Base-by-base conservation (phyloP, 1,140 invertebrate species). In the Ceratina japonica region DNA sequence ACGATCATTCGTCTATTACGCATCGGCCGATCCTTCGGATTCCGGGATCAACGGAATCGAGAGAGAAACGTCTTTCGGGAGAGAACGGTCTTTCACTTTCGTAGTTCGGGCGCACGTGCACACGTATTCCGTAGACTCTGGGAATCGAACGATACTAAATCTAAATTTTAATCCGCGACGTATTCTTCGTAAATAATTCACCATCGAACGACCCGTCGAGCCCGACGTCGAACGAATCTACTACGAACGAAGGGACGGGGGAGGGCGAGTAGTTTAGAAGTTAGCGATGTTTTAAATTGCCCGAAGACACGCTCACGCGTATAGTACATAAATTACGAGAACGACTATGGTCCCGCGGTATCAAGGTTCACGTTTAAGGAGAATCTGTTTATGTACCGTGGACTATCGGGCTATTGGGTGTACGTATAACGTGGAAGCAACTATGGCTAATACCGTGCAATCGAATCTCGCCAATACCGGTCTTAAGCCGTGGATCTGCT, bases 281-380 rank as follows among this genome's bases (percentile, higher is more conserved):
- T 63, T 61, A 10, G 16, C 51, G 68, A 44, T 27, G 31, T 63
- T 72, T 78, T 72, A 78, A 78, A 78, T 78, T 72, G 75, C 75
- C 12, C 59, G 16, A 4, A n/a, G 49, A 16, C 75, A 78, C 75
- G 75, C 69, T 37, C 49, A 58, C 27, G 54, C 27, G 69, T 51
- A 31, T 61, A 63, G 71, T 72, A 78, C 58, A n/a, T 52, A 44
- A 44, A 44, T 44, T 44, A 44, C 37, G 37, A 37, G 59, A 44
- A 24, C 18, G 63, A n/a, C 20, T 59, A 70, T 77, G n/a, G 52
- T 62, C 24, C 15, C 18, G 44, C 22, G n/a, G 68, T 63, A 77
- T 71, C 70, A 72, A 61, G 69, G 75, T 72, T 78, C 62, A 78
- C 24, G 75, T 63, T 72, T 78, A 62, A 44, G 37, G 37, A 44